Evolutionary conservation across 2,113 vertebrate species (phyloP).

Genomic region (Alosa alosa): DNA sequence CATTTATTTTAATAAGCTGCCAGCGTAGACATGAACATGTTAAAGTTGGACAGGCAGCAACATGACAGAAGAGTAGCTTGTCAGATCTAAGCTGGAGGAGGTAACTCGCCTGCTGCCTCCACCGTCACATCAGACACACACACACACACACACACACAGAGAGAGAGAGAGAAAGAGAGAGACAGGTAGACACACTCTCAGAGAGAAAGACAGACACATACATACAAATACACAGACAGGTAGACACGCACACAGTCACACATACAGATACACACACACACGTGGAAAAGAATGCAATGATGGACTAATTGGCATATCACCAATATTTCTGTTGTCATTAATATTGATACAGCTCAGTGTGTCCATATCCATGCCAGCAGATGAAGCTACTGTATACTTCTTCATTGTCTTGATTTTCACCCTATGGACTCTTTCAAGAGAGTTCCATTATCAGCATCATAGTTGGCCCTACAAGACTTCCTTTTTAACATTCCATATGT

Average conservation of each 20-base stretch:
- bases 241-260: not conserved
- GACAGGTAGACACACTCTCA: not conserved
- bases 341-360: constrained; percentile 52
- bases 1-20: constrained; percentile 99
- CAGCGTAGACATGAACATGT: constrained; percentile 95
- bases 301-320: constrained; percentile 84
- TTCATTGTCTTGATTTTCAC: not conserved
- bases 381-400: not conserved
- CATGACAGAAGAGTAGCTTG: constrained; percentile 89
- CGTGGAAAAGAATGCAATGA: constrained; percentile 48
- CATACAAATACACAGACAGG: not conserved
- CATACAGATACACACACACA: not conserved
- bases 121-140: not conserved
- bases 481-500: too few relatives aligned
- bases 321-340: constrained; percentile 78
- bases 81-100: constrained; percentile 87
- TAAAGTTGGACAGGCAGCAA: constrained; percentile 84
- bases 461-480: too few relatives aligned
- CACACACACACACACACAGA: constrained; percentile 16
- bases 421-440: too few relatives aligned
- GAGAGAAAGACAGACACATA: not conserved
- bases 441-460: too few relatives aligned
- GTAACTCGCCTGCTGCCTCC: constrained; percentile 77
- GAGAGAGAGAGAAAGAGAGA: not conserved
- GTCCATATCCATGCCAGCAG: not conserved